Percentiles rank a stretch among this genome's conserved stretches.
Evolutionary conservation across 2,888 invertebrate species (phyloP).

Genomic region (Neoaliturus tenellus): DNA sequence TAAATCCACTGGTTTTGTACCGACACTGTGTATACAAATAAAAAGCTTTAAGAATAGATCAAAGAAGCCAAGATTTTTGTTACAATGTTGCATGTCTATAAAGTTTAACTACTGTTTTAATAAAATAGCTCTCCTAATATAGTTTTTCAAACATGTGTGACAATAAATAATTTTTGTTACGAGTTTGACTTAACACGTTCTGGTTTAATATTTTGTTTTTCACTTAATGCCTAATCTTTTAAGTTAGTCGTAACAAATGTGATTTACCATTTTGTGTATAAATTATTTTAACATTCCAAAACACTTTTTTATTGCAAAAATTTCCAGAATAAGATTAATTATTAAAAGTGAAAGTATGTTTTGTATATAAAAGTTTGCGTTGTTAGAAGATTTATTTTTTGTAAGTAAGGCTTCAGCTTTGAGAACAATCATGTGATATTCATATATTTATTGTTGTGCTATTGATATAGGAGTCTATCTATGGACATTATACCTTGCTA

Average conservation of each 20-base stretch:
- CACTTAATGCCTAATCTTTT: slow-evolving; percentile 11
- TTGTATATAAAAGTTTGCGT: slow-evolving; percentile 45
- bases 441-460: slow-evolving; percentile 53
- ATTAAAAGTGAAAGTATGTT: slow-evolving; percentile 23
- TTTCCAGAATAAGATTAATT: slow-evolving; percentile 39
- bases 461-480: slow-evolving; percentile 42
- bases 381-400: slow-evolving; percentile 51
- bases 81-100: slow-evolving; percentile 13
- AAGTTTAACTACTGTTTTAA: neutral
- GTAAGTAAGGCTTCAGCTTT: slow-evolving; percentile 50
- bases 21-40: slow-evolving; percentile 42
- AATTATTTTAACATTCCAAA: slow-evolving; percentile 50
- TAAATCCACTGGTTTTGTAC: neutral
- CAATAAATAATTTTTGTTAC: slow-evolving; percentile 33
- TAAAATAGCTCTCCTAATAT: neutral
- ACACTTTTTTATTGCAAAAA: slow-evolving; percentile 34
- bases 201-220: neutral
- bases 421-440: slow-evolving; percentile 46
- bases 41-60: slow-evolving; percentile 28
- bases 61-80: neutral
- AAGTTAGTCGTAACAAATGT: slow-evolving; percentile 41
- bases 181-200: neutral
- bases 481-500: slow-evolving; percentile 48
- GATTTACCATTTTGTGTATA: slow-evolving; percentile 48
- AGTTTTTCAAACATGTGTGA: slow-evolving; percentile 27